Conservation (phyloP, 1,140 invertebrate genomes). For the Sarcophaga peregrina region DNA sequence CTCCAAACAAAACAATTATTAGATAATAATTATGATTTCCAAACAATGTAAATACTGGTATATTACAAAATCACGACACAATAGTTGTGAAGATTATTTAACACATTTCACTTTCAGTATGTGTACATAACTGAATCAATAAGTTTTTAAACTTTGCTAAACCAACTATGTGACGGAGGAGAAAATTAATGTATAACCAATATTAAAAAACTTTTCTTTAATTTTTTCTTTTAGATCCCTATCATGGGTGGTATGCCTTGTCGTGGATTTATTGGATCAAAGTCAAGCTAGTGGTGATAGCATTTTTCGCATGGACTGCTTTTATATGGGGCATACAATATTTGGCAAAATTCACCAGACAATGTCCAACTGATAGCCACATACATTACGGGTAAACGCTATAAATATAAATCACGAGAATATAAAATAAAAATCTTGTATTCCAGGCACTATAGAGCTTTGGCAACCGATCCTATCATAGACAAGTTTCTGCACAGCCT, state of each 20-base stretch:
- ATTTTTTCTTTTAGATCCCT: slow-evolving; percentile 1
- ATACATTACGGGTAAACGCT: slow-evolving; percentile 45
- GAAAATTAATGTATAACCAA: too few species aligned
- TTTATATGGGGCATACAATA: slow-evolving; percentile 59
- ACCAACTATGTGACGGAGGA: too few species aligned
- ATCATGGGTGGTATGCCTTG: slow-evolving; percentile 51
- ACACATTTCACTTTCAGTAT: slow-evolving; percentile 8
- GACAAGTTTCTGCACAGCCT: background rate
- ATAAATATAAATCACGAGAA: background rate
- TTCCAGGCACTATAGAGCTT: slow-evolving; percentile 16
- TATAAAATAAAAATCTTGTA: background rate
- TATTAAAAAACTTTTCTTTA: too few species aligned
- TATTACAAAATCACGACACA: background rate
- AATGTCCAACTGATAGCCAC: slow-evolving; percentile 51
- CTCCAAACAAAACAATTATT: too few species aligned
- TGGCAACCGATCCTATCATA: background rate
- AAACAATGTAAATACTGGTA: background rate
- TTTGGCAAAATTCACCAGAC: slow-evolving; percentile 51
- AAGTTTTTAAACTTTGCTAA: background rate
- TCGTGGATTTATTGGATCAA: slow-evolving; percentile 64
- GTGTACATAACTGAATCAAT: background rate
- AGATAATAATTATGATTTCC: too few species aligned
- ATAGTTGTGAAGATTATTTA: background rate
- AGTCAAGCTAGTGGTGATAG: slow-evolving; percentile 62
- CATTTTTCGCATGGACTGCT: slow-evolving; percentile 62